phyloP scores from a whole-genome alignment of 2,113 vertebrate genomes.

The Solea senegalensis region DNA sequence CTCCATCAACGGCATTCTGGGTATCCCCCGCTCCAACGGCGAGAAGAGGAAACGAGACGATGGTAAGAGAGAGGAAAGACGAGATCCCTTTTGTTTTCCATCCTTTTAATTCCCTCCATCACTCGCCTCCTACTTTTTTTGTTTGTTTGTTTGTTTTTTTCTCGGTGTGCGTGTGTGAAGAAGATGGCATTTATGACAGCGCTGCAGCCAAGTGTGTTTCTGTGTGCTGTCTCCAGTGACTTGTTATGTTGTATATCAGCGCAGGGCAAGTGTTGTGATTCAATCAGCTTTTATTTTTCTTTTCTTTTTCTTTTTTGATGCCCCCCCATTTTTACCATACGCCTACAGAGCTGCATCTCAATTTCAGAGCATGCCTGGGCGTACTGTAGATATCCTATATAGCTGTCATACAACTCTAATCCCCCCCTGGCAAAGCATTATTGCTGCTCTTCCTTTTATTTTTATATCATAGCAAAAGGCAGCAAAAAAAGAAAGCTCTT shows the following conservation, averaged over 20 bases:
- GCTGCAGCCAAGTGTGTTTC: conserved; percentile 67
- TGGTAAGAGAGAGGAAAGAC: conserved; percentile 87
- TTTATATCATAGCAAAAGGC: conserved; percentile 30
- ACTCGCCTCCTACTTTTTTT: conserved; percentile 62
- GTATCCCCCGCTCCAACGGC: conserved; percentile 98
- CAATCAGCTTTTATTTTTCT: conserved; percentile 62
- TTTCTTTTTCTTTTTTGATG: conserved; percentile 15
- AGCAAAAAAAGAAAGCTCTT: conserved; percentile 28
- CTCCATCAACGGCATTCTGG: conserved; percentile 99
- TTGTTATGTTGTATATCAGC: conserved; percentile 78
- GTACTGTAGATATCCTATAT: conserved; percentile 64
- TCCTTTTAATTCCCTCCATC: conserved; percentile 69
- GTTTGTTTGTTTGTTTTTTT: too few species aligned
- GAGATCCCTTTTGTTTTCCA: conserved; percentile 73
- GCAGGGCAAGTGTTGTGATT: conserved; percentile 62
- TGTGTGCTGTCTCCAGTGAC: conserved; percentile 78
- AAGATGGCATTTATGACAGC: conserved; percentile 78
- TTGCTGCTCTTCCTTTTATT: conserved; percentile 25
- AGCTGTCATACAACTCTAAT: conserved; percentile 74
- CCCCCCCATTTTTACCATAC: conserved; percentile 63
- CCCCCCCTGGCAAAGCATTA: conserved; percentile 54
- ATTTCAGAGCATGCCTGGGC: conserved; percentile 61
- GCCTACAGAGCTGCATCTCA: conserved; percentile 70
- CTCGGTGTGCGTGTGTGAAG: conserved; percentile 76
- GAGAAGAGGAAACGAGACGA: conserved; percentile 99